These are phyloP conservation scores for Opisthograptis luteolata DNA, from an alignment of 2,888 invertebrate species.

Conservation along the genomic window DNA sequence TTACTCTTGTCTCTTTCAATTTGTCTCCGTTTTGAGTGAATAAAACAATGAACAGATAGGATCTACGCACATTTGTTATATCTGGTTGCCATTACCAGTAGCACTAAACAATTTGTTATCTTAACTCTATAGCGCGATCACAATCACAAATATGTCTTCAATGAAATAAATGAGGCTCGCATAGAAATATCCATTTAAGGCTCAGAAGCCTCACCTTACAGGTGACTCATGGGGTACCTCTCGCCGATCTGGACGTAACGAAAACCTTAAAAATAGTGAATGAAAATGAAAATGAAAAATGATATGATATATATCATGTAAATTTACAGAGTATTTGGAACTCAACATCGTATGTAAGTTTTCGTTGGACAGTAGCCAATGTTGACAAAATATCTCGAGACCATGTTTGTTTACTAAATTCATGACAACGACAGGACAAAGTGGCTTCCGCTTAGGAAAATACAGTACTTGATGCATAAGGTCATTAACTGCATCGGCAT, in stretches of 20 bases:
- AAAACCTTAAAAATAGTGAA: too few relatives aligned
- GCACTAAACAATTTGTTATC: constrained; percentile 22
- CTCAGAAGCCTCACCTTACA: constrained; percentile 5
- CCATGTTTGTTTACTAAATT: constrained; percentile 35
- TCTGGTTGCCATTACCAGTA: constrained; percentile 12
- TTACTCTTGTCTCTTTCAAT: constrained; percentile 1
- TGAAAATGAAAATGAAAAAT: too few relatives aligned
- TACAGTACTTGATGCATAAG: constrained; percentile 7
- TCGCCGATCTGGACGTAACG: too few relatives aligned
- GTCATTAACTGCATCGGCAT: constrained; percentile 17
- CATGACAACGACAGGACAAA: constrained; percentile 26
- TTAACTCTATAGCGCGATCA: constrained; percentile 15
- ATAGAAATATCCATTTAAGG: constrained; percentile 20
- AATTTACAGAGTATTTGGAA: too few relatives aligned
- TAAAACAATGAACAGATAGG: constrained; percentile 11
- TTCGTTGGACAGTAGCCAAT: constrained; percentile 44
- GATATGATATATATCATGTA: too few relatives aligned
- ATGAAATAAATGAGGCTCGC: constrained; percentile 17
- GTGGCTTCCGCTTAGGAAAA: constrained; percentile 13
- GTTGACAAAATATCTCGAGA: constrained; percentile 40
- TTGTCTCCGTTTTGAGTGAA: constrained; percentile 7
- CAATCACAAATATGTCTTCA: constrained; percentile 17
- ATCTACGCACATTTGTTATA: constrained; percentile 7
- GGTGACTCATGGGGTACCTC: too few relatives aligned
- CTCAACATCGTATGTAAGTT: constrained; percentile 31